These are phyloP conservation scores for Porites rus DNA, from an alignment of 92 coral and sea anemone species.

Conservation along the genomic window DNA sequence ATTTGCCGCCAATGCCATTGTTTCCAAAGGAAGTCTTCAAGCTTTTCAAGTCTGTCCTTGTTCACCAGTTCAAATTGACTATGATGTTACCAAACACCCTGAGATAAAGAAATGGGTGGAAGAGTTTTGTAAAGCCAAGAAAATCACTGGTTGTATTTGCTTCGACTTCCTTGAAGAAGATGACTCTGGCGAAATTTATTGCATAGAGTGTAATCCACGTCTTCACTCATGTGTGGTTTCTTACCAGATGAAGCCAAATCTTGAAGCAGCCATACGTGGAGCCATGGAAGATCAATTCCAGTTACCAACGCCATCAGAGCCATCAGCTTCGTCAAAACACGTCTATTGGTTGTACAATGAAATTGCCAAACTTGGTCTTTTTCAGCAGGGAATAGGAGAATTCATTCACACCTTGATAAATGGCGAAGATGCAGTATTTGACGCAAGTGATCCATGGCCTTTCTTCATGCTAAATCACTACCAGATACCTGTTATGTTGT, in stretches of 20 bases:
- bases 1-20: constrained; percentile 52
- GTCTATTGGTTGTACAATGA: constrained; percentile 56
- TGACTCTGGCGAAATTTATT: constrained; percentile 44
- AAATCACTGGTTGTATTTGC: constrained; percentile 54
- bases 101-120: constrained; percentile 57
- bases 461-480: constrained; percentile 50
- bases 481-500: constrained; percentile 37
- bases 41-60: constrained; percentile 55
- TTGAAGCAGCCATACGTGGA: constrained; percentile 53
- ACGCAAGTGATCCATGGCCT: constrained; percentile 59
- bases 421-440: constrained; percentile 66
- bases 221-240: constrained; percentile 57
- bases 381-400: constrained; percentile 41
- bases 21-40: constrained; percentile 43
- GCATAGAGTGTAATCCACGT: constrained; percentile 74
- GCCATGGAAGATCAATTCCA: constrained; percentile 46
- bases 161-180: constrained; percentile 66
- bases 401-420: constrained; percentile 19
- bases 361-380: constrained; percentile 45
- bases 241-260: constrained; percentile 42
- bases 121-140: constrained; percentile 50
- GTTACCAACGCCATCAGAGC: constrained; percentile 30
- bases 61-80: constrained; percentile 57
- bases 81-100: constrained; percentile 32
- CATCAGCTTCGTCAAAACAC: constrained; percentile 21